phyloP scores from a whole-genome alignment of 1,140 invertebrate genomes.

The Neuroterus valhalla region DNA sequence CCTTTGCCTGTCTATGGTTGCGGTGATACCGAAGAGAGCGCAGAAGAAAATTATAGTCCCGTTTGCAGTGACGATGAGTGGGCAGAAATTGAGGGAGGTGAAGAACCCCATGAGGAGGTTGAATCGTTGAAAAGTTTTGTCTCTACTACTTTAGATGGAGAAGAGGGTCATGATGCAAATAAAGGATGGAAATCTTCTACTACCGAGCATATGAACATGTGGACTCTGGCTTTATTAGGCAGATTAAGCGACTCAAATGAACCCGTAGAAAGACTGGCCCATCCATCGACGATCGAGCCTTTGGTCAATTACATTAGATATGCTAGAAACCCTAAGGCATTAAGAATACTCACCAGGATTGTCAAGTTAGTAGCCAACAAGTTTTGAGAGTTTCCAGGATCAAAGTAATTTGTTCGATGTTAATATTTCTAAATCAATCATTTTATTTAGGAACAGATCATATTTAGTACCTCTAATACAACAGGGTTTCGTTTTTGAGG shows the following conservation, averaged over 20 bases:
- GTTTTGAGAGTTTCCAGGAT: no score
- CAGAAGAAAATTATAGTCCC: conserved; percentile 71
- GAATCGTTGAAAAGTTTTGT: conserved; percentile 60
- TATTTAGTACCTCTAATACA: conserved; percentile 67
- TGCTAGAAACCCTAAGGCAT: conserved; percentile 57
- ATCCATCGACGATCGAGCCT: conserved; percentile 63
- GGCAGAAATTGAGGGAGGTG: conserved; percentile 60
- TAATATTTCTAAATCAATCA: conserved; percentile 27
- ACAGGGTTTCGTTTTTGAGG: conserved; percentile 69
- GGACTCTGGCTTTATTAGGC: conserved; percentile 60
- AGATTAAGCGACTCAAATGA: conserved; percentile 56
- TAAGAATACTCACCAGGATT: conserved; percentile 62
- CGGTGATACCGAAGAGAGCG: conserved; percentile 52
- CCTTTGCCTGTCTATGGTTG: conserved; percentile 54
- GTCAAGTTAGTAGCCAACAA: conserved; percentile 50
- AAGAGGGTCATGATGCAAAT: conserved; percentile 37
- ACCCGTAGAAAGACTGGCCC: conserved; percentile 63
- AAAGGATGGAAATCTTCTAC: conserved; percentile 23
- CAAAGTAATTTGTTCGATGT: background rate
- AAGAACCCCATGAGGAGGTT: conserved; percentile 58
- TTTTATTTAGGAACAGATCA: conserved; percentile 59
- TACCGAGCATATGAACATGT: conserved; percentile 49
- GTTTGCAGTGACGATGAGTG: conserved; percentile 68
- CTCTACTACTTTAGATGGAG: conserved; percentile 53
- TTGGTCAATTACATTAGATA: conserved; percentile 64